Conservation (phyloP, 2,888 invertebrate species). For the Cotesia congregata region DNA sequence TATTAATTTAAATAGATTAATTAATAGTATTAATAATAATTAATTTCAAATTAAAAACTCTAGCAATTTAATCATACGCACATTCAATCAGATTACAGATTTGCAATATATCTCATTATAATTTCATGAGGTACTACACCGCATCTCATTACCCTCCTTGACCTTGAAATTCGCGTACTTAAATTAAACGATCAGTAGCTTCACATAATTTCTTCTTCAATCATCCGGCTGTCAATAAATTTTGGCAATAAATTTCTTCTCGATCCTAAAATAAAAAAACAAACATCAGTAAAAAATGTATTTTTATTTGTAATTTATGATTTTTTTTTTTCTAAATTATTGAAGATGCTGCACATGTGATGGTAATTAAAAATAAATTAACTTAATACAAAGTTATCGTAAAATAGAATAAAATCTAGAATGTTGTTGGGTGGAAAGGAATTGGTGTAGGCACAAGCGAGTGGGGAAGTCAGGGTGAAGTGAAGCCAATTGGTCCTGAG, state of each 20-base stretch:
- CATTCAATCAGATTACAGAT: background rate
- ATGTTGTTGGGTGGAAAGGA: constrained; percentile 23
- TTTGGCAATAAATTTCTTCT: background rate
- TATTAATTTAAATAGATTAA: too few relatives aligned
- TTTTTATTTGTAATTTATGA: too few relatives aligned
- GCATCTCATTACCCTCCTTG: background rate
- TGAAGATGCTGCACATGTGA: background rate
- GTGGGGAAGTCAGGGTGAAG: constrained; percentile 52
- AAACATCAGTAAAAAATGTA: too few relatives aligned
- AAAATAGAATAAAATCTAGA: constrained; percentile 17
- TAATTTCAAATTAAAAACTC: background rate
- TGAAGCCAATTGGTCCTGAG: constrained; percentile 51
- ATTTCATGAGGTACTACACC: background rate
- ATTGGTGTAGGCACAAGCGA: constrained; percentile 22
- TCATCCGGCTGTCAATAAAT: background rate
- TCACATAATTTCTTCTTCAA: background rate
- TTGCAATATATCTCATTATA: background rate
- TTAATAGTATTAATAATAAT: background rate
- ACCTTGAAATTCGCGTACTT: background rate
- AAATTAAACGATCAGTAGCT: background rate
- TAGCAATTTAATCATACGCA: background rate
- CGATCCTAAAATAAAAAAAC: too few relatives aligned
- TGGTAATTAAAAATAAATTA: background rate
- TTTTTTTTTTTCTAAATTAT: background rate
- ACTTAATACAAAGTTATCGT: background rate